Base-by-base conservation (phyloP, 2,797 vertebrate genomes). In the Thamnophis elegans region DNA sequence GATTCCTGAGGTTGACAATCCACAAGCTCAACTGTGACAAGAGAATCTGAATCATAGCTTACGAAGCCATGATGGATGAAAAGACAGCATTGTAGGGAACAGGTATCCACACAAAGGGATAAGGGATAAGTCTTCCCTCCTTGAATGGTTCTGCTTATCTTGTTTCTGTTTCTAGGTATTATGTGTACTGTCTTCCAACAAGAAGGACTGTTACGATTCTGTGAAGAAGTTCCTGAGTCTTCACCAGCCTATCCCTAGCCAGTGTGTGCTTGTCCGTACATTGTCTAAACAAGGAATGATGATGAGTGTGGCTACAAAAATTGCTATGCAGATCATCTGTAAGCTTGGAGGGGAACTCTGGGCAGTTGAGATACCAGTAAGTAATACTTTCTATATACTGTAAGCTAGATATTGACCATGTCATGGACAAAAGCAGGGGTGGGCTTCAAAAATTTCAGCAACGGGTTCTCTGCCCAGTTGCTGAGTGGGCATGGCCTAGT, bases 321-420 rank as follows among this genome's bases (percentile, higher is more conserved):
- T 97, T 0, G 96, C 96, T 65, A 89, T 97, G 96, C 97, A 97
- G 56, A 93, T 97, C 85, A 56, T 92, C 91, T 97, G 97, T 51
- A 97, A 97, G 36, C 95, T 96, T 0, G 96, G 97, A 7, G 97
- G 97, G 36, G 97, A 97, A 85, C 94, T 97, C 47, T 97, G 97
- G 97, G 95, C 96, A 0, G 95, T 97, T 58, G 96, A 97, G 89
- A 97, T 97, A 54, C 97, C 96, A 2, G 97, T 97, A 92, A 97
- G 97, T 87, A 88, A 8, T 62, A n/a, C 55, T 87, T 90, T 26
- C 47, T 59, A 10, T 8, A 36, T 55, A 42, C 42, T 42, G 42
- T 42, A 92, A 54, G 58, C 8, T 62, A 87, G 16, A 18, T 68
- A 32, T 42, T 14, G 87, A 8, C 32, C 4, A 53, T 22, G 47